These are phyloP conservation scores for Melanotaenia pygmaea DNA, from an alignment of 2,797 vertebrate species.

Conservation along the genomic window DNA sequence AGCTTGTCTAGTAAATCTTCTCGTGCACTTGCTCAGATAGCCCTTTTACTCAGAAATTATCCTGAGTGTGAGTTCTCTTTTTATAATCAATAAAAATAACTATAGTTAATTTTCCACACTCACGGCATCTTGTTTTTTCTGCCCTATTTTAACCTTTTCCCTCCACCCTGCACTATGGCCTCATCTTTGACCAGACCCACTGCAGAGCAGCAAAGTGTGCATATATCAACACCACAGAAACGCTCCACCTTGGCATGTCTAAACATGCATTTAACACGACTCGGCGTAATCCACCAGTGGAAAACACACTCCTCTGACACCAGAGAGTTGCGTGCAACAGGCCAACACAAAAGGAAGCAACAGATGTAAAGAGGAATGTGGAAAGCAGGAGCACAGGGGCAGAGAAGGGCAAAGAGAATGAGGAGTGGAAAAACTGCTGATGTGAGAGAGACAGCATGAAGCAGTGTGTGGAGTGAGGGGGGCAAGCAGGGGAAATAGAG, in stretches of 20 bases:
- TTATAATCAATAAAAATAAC: slow-evolving; percentile 50
- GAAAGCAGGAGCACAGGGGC: slow-evolving; percentile 5
- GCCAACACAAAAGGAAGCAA: slow-evolving; percentile 45
- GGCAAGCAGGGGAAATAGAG: slow-evolving; percentile 3
- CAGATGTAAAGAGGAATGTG: slow-evolving; percentile 34
- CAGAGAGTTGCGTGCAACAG: slow-evolving; percentile 29
- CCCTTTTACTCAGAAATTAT: slow-evolving; percentile 13
- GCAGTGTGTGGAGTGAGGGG: background rate
- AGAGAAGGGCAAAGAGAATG: slow-evolving; percentile 16
- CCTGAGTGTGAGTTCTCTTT: slow-evolving; percentile 24
- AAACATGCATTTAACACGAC: slow-evolving; percentile 71
- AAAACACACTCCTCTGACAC: slow-evolving; percentile 66
- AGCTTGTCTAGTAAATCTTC: background rate
- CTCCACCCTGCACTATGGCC: slow-evolving; percentile 18
- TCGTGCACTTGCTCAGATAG: slow-evolving; percentile 7
- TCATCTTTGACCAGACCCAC: slow-evolving; percentile 29
- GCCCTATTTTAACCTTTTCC: slow-evolving; percentile 56
- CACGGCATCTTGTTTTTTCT: slow-evolving; percentile 26
- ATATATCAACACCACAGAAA: slow-evolving; percentile 68
- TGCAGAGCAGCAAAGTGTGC: slow-evolving; percentile 42
- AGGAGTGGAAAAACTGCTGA: slow-evolving; percentile 18
- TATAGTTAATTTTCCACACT: slow-evolving; percentile 19
- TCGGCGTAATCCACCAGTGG: slow-evolving; percentile 55
- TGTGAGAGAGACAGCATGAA: slow-evolving; percentile 39
- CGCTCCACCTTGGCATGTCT: slow-evolving; percentile 59